Percentiles rank a stretch among this genome's conserved stretches.
Conservation (phyloP, 1,140 invertebrate species). For the Drosophila micromelanica region DNA sequence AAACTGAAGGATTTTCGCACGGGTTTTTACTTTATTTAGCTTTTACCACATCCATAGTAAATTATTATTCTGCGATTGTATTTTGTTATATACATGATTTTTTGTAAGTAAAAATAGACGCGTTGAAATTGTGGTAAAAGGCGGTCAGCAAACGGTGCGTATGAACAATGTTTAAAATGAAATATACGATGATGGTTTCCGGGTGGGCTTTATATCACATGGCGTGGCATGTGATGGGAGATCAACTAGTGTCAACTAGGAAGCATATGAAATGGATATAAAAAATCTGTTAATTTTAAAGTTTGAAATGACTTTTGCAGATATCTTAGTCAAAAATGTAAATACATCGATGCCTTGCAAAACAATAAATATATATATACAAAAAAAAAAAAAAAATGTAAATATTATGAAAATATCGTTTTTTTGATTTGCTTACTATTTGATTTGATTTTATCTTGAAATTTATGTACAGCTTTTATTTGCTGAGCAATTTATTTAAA, state of each 20-base stretch:
- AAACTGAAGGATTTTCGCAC: constrained; percentile 39
- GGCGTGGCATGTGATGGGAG: constrained; percentile 15
- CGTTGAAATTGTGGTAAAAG: constrained; percentile 21
- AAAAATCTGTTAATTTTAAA: background rate
- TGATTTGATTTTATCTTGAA: too few relatives aligned
- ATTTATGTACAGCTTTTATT: background rate
- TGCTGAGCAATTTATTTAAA: background rate
- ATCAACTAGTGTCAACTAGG: constrained; percentile 17
- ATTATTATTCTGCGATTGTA: constrained; percentile 41
- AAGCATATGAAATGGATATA: background rate
- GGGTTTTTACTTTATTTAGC: constrained; percentile 13
- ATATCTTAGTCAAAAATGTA: too few relatives aligned
- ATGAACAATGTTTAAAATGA: constrained; percentile 50
- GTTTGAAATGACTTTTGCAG: background rate
- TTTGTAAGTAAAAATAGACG: constrained; percentile 24
- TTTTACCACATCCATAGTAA: constrained; percentile 32
- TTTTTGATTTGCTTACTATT: too few relatives aligned
- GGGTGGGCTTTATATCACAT: constrained; percentile 54
- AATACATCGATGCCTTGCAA: too few relatives aligned
- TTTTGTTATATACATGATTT: constrained; percentile 9
- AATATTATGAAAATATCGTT: too few relatives aligned
- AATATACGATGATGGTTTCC: constrained; percentile 49
- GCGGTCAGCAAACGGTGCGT: constrained; percentile 39
- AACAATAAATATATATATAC: too few relatives aligned
- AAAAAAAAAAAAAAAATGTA: too few relatives aligned